phyloP scores from a whole-genome alignment of 37 sponge, comb jelly and placozoan species.

The Cliona cf. orientalis region DNA sequence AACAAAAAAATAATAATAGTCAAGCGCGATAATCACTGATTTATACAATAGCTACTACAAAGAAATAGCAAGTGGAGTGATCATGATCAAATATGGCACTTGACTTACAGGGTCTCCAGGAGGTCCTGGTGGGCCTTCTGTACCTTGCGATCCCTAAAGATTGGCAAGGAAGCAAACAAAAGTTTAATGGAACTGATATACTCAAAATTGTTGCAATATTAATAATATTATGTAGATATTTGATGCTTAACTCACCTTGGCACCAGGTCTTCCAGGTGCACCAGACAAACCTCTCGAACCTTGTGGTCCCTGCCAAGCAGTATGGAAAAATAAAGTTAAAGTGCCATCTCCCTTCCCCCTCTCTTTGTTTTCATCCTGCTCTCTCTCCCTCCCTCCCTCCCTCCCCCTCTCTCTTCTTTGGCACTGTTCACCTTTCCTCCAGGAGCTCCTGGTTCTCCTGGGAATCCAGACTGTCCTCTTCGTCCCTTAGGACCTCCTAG shows the following conservation, averaged over 20 bases:
- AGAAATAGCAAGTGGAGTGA: too few species aligned
- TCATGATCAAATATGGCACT: background rate
- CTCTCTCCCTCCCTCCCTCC: background rate
- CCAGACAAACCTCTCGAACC: conserved; percentile 71
- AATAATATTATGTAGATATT: background rate
- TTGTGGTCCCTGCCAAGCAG: conserved; percentile 72
- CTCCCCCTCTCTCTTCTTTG: background rate
- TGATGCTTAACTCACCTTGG: conserved; percentile 6
- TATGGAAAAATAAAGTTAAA: background rate
- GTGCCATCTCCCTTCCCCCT: background rate
- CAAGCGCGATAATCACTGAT: background rate
- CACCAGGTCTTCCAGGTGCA: conserved; percentile 50
- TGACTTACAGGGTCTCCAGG: conserved; percentile 60
- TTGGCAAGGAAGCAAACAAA: background rate
- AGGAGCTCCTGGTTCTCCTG: conserved; percentile 50
- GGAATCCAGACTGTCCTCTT: conserved; percentile 39
- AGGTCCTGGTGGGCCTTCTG: conserved; percentile 59
- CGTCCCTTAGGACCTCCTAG: conserved; percentile 38
- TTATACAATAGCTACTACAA: too few species aligned
- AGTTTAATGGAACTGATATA: background rate
- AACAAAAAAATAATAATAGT: background rate
- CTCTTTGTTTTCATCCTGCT: background rate
- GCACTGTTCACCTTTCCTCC: conserved; percentile 28
- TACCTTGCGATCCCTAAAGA: conserved; percentile 60
- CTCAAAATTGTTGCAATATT: background rate